Evolutionary conservation across 2,888 invertebrate species (phyloP).

Genomic region (Caenorhabditis sp.): DNA sequence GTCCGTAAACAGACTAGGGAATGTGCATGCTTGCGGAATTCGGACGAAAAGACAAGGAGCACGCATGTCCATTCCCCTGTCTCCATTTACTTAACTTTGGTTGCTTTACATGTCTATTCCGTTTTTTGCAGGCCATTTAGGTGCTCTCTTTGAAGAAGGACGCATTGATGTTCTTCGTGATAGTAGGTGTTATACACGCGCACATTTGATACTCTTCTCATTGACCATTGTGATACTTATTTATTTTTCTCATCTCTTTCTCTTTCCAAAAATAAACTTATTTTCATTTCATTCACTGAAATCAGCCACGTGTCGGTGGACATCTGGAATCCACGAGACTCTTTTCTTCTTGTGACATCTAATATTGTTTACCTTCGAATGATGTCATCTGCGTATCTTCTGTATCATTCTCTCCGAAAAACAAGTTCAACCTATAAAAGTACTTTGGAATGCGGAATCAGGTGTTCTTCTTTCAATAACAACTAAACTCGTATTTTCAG

Average conservation of each 20-base stretch:
- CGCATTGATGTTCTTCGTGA: not conserved
- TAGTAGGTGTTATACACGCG: constrained; percentile 48
- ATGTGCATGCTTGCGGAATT: constrained; percentile 33
- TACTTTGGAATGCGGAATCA: constrained; percentile 27
- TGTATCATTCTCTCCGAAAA: constrained; percentile 3
- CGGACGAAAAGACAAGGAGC: not conserved
- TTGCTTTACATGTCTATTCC: constrained; percentile 26
- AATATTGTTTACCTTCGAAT: constrained; percentile 7
- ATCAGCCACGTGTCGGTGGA: not conserved
- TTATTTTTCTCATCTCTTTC: constrained; percentile 2
- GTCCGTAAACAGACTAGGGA: constrained; percentile 46
- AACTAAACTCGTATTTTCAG: constrained; percentile 9
- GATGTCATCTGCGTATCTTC: constrained; percentile 44
- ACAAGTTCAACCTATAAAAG: constrained; percentile 46
- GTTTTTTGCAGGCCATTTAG: constrained; percentile 13
- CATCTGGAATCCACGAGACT: constrained; percentile 6
- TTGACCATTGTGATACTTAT: constrained; percentile 28
- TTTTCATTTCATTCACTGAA: not conserved
- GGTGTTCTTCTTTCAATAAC: constrained; percentile 9
- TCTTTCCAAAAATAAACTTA: constrained; percentile 4
- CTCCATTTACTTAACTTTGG: constrained; percentile 11
- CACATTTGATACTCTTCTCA: constrained; percentile 37
- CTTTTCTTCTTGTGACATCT: constrained; percentile 21
- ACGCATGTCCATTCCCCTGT: constrained; percentile 27
- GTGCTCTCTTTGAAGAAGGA: constrained; percentile 11